Evolutionary conservation across 2,797 vertebrate species (phyloP).

Genomic region (Sciurus carolinensis): DNA sequence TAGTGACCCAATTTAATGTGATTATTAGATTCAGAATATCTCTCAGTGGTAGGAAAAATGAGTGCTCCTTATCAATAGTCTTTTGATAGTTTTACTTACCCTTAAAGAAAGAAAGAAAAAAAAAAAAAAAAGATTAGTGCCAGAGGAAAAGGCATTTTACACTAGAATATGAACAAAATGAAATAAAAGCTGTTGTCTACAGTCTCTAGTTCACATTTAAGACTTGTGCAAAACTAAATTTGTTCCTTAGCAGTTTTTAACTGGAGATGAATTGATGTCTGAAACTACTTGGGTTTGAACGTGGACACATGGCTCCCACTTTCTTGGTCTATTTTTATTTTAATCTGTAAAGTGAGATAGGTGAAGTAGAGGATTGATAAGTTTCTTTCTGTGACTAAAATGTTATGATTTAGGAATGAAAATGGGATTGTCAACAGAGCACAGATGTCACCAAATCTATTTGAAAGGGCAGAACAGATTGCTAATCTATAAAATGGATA

Average conservation of each 20-base stretch:
- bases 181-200: not conserved
- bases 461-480: not conserved
- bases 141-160: not conserved
- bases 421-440: not conserved
- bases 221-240: not conserved
- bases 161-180: not conserved
- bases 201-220: not conserved
- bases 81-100: not conserved
- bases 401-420: slow-evolving; percentile 48
- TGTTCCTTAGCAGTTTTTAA: not conserved
- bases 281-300: not conserved
- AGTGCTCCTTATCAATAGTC: not conserved
- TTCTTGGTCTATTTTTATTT: not conserved
- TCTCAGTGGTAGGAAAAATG: not conserved
- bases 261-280: slow-evolving; percentile 18
- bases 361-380: not conserved
- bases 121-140: too few species aligned
- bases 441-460: not conserved
- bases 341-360: not conserved
- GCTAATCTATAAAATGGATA: slow-evolving; percentile 26
- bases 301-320: not conserved
- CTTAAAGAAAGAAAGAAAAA: not conserved
- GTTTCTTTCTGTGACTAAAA: not conserved
- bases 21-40: not conserved
- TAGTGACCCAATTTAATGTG: too few species aligned